Conservation (phyloP, 2,797 vertebrate species). For the Momotus momota region DNA sequence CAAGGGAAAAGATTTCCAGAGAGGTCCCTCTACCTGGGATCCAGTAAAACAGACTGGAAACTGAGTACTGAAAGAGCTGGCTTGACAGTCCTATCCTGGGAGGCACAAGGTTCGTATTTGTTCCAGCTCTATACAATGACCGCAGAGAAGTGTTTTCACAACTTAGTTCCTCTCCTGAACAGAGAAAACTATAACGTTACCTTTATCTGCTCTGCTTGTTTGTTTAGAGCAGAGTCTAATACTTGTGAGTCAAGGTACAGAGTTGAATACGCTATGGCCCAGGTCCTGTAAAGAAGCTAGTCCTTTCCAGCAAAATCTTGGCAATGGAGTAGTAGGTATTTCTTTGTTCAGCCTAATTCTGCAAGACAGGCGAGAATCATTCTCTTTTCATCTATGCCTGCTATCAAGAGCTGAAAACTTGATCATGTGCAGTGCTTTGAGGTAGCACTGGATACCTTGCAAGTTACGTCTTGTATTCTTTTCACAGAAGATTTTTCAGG, state of each 20-base stretch:
- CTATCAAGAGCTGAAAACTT: background rate
- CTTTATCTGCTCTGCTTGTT: background rate
- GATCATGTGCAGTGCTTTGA: background rate
- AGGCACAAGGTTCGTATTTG: background rate
- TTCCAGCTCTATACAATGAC: background rate
- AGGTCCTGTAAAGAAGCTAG: background rate
- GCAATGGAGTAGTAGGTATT: background rate
- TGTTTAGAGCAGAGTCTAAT: background rate
- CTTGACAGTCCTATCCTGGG: background rate
- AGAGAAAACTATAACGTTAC: background rate
- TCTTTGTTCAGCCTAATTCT: background rate
- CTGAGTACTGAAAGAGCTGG: background rate
- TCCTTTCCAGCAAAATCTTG: background rate
- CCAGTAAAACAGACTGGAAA: background rate
- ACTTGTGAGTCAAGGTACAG: background rate
- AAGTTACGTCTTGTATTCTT: background rate
- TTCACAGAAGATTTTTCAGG: background rate
- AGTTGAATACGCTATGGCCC: fast-evolving
- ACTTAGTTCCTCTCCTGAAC: background rate
- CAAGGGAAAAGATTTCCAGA: background rate
- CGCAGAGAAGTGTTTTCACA: background rate
- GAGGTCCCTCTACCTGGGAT: background rate
- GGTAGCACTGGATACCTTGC: background rate
- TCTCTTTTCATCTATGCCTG: background rate
- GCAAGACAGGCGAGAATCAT: background rate